These are phyloP conservation scores for Calonectris borealis DNA, from an alignment of 2,113 vertebrate genomes.

Conservation along the genomic window DNA sequence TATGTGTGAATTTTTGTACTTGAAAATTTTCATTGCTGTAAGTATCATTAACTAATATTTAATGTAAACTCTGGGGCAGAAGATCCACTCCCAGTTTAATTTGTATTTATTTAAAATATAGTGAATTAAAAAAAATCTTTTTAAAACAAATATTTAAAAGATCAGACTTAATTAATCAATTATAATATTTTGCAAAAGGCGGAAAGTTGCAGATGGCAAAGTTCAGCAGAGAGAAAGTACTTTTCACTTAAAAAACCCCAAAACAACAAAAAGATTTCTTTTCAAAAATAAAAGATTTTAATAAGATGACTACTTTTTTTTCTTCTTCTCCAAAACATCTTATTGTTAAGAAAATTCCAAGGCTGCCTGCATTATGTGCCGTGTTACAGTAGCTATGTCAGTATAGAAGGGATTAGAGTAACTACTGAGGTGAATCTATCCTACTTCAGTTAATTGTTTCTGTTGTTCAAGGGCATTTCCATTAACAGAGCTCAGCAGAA, in stretches of 20 bases:
- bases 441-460: neutral
- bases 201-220: neutral
- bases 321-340: neutral
- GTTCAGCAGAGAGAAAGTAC: neutral
- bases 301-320: neutral
- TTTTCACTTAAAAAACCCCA: neutral
- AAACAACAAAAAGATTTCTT: neutral
- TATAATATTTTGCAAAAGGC: neutral
- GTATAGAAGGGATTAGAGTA: neutral
- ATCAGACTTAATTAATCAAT: neutral
- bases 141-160: neutral
- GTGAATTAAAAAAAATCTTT: neutral
- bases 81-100: neutral
- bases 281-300: neutral
- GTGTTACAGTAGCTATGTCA: neutral
- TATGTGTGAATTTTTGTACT: neutral
- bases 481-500: neutral
- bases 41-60: neutral
- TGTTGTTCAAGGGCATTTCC: neutral
- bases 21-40: neutral
- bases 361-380: accelerated
- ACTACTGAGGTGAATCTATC: neutral
- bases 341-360: neutral
- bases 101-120: neutral
- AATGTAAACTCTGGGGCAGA: neutral